Conservation (phyloP, 2,888 invertebrate species). For the Luperina nickerlii region DNA sequence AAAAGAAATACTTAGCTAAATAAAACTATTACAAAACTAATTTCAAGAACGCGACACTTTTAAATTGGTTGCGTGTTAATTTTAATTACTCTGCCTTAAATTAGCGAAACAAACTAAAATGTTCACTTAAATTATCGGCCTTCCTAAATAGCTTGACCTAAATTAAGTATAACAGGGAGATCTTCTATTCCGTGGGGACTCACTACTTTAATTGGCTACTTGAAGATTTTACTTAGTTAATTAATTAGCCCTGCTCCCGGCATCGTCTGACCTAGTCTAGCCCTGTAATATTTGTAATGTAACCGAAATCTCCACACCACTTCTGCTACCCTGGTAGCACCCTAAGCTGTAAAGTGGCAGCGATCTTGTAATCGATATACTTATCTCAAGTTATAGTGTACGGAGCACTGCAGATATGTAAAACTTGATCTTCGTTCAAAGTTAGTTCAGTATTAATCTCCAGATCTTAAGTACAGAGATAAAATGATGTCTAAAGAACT, state of each 20-base stretch:
- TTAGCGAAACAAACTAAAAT: conserved; percentile 12
- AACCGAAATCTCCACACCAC: not conserved
- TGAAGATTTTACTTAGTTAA: conserved; percentile 4
- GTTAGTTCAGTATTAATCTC: conserved; percentile 25
- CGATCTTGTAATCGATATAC: conserved; percentile 57
- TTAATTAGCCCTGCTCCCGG: not conserved
- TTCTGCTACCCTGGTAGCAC: conserved; percentile 6
- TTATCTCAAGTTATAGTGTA: conserved; percentile 49
- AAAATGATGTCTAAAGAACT: conserved; percentile 8
- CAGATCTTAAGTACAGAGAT: conserved; percentile 5
- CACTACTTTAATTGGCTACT: conserved; percentile 10
- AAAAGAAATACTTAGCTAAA: not conserved
- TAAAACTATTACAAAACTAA: not conserved
- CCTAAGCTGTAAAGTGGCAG: conserved; percentile 28
- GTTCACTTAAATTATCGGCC: not conserved
- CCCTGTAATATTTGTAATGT: not conserved
- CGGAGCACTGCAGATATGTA: conserved; percentile 31
- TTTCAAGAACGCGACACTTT: not conserved
- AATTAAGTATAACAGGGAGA: conserved; percentile 12
- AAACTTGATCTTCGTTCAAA: conserved; percentile 46
- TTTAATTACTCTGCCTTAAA: conserved; percentile 5
- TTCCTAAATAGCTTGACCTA: not conserved
- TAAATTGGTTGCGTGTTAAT: conserved; percentile 2
- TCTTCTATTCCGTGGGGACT: not conserved
- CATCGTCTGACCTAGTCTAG: not conserved